Conservation (phyloP, 2,797 vertebrate species). For the Galagoides demidoff region DNA sequence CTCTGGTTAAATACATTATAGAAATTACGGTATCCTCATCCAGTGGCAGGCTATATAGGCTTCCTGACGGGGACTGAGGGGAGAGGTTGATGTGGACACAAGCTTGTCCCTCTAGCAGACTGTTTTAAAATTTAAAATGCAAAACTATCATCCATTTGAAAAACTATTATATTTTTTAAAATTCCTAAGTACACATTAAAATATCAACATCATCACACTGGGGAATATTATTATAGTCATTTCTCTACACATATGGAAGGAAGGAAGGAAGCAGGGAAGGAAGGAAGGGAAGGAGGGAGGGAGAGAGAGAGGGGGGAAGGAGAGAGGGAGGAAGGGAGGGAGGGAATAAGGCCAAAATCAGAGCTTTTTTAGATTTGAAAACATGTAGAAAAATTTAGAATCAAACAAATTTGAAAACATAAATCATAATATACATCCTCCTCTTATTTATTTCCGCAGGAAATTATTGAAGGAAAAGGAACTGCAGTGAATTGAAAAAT, state of each 20-base stretch:
- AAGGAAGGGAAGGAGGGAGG: neutral
- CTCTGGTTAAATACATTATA: neutral
- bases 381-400: neutral
- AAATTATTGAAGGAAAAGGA: neutral
- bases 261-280: neutral
- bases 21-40: neutral
- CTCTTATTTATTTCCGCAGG: neutral
- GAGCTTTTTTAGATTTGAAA: neutral
- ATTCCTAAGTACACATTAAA: neutral
- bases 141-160: neutral
- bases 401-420: neutral
- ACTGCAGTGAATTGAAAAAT: neutral
- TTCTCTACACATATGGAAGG: neutral
- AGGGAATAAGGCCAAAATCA: neutral
- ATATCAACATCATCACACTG: neutral
- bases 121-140: neutral
- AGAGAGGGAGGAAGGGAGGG: too few relatives aligned
- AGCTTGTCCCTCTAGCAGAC: neutral
- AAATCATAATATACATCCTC: neutral
- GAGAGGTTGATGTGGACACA: neutral
- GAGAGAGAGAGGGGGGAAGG: accelerated
- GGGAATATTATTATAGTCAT: neutral
- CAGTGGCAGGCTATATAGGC: neutral
- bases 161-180: neutral
- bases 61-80: neutral